phyloP scores from a whole-genome alignment of 2,113 vertebrate species.

The Anser cygnoides region DNA sequence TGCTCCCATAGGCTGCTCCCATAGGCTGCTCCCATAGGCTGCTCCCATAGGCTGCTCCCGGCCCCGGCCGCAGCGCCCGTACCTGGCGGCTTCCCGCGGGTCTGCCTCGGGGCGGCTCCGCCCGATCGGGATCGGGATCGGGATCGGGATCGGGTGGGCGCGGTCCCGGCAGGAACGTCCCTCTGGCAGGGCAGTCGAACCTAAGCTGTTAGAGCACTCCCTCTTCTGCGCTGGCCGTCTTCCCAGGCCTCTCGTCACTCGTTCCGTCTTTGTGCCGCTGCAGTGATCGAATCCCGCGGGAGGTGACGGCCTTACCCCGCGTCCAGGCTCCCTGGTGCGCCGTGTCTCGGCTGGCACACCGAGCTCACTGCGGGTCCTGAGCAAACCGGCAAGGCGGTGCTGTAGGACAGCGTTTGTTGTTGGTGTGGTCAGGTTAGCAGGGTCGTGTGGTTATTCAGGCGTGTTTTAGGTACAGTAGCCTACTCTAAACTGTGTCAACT shows the following conservation, averaged over 20 bases:
- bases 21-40: not conserved
- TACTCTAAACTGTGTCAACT: rapidly evolving
- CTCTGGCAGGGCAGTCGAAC: too few relatives aligned
- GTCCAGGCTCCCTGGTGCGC: not conserved
- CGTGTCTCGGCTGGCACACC: not conserved
- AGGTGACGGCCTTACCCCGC: not conserved
- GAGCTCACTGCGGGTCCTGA: not conserved
- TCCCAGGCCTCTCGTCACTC: not conserved
- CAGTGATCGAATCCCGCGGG: not conserved
- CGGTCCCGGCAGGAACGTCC: not conserved
- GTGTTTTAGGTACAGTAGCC: rapidly evolving
- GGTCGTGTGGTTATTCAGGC: not conserved
- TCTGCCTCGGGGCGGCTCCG: too few relatives aligned
- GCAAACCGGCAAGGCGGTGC: not conserved
- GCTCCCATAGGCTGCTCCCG: not conserved
- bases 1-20: too few relatives aligned
- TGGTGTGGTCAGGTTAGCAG: too few relatives aligned
- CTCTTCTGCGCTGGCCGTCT: not conserved
- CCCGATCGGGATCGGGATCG: too few relatives aligned
- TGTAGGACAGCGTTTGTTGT: too few relatives aligned
- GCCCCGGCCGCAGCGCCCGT: not conserved
- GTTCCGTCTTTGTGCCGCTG: not conserved
- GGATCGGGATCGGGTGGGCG: not conserved
- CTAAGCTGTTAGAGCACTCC: too few relatives aligned
- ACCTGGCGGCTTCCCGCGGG: not conserved